phyloP scores from a whole-genome alignment of 2,113 vertebrate genomes.

The Cepphus grylle region DNA sequence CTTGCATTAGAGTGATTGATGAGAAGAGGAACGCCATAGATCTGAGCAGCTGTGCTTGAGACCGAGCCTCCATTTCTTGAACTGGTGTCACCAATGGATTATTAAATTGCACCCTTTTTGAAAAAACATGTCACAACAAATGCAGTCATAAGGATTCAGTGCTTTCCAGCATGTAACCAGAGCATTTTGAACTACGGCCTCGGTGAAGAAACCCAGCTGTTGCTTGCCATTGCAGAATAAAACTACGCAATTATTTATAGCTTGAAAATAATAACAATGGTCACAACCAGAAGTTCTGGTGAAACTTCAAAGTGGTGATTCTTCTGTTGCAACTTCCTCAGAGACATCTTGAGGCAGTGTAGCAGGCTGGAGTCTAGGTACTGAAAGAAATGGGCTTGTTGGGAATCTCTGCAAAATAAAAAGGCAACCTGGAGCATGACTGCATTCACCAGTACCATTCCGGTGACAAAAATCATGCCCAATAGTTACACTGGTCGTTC shows the following conservation, averaged over 20 bases:
- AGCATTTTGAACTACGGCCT: background rate
- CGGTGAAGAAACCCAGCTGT: background rate
- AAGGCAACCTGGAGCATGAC: background rate
- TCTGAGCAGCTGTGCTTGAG: background rate
- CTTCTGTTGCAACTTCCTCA: background rate
- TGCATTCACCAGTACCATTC: background rate
- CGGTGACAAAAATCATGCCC: background rate
- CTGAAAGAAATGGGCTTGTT: background rate
- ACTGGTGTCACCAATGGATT: background rate
- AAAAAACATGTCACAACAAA: background rate
- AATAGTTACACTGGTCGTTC: background rate
- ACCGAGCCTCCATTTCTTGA: background rate
- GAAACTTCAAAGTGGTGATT: background rate
- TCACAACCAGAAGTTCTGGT: background rate
- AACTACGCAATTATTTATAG: background rate
- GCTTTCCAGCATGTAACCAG: background rate
- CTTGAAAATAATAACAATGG: background rate
- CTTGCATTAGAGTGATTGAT: background rate
- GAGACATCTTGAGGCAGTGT: background rate
- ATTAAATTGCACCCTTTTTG: background rate
- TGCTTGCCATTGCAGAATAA: background rate
- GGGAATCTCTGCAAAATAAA: background rate
- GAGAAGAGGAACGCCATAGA: background rate
- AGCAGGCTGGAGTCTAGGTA: background rate
- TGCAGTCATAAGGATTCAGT: background rate